Evolutionary conservation across 1,140 invertebrate genomes (phyloP).

Genomic region (Heterodera schachtii): DNA sequence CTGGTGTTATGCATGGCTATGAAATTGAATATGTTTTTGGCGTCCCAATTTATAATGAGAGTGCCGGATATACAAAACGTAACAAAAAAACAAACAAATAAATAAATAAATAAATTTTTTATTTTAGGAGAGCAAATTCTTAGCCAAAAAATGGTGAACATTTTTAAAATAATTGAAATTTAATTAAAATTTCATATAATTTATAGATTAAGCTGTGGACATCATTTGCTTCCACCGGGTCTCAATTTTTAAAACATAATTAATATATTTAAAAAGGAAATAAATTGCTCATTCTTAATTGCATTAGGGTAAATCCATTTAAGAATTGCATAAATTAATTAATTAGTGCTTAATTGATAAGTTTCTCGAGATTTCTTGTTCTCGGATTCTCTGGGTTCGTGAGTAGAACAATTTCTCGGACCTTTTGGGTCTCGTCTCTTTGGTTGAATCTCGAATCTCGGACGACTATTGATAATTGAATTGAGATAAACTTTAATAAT

Average conservation of each 20-base stretch:
- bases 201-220: slow-evolving; percentile 54
- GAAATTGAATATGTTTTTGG: slow-evolving; percentile 74
- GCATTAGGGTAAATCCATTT: too few species aligned
- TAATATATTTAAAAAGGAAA: too few species aligned
- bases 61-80: slow-evolving; percentile 56
- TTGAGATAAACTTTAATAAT: too few species aligned
- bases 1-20: slow-evolving; percentile 91
- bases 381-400: too few species aligned
- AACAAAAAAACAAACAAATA: slow-evolving; percentile 22
- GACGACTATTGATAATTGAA: too few species aligned
- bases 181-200: background rate
- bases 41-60: slow-evolving; percentile 61
- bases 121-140: slow-evolving; percentile 32
- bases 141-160: slow-evolving; percentile 49
- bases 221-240: slow-evolving; percentile 60
- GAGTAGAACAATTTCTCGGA: too few species aligned
- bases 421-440: too few species aligned
- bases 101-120: background rate
- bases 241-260: background rate
- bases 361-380: too few species aligned
- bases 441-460: too few species aligned
- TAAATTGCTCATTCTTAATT: too few species aligned
- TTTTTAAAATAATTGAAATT: background rate
- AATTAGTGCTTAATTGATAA: too few species aligned
- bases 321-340: too few species aligned